phyloP scores from a whole-genome alignment of 1,140 invertebrate genomes.

The Matsumurasca onukii region DNA sequence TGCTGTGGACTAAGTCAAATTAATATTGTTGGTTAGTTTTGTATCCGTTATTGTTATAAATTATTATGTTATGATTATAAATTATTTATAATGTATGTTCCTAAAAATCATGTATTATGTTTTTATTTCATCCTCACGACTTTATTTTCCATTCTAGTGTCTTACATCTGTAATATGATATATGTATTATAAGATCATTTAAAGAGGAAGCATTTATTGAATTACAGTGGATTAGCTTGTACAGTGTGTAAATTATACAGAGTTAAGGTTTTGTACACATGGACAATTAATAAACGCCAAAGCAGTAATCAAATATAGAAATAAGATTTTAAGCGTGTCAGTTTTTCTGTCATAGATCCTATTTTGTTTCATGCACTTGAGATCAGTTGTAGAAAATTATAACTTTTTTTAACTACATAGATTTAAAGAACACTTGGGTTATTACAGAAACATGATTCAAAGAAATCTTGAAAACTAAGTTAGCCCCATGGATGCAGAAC shows the following conservation, averaged over 20 bases:
- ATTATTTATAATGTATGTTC: slow-evolving; percentile 29
- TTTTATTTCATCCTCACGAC: not conserved
- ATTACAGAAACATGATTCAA: no score
- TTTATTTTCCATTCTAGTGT: slow-evolving; percentile 12
- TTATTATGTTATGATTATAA: slow-evolving; percentile 32
- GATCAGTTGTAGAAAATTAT: no score
- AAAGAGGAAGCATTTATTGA: slow-evolving; percentile 17
- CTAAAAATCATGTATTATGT: slow-evolving; percentile 15
- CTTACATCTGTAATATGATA: slow-evolving; percentile 1
- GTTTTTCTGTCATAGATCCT: no score
- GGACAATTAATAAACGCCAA: slow-evolving; percentile 14
- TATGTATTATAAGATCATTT: not conserved
- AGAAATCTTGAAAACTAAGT: no score
- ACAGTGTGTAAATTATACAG: not conserved
- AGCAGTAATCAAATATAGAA: slow-evolving; percentile 24
- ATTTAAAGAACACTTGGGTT: no score
- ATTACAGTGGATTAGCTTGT: not conserved
- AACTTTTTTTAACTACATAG: no score
- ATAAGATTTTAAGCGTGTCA: not conserved
- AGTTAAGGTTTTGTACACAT: slow-evolving; percentile 21
- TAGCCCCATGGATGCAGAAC: no score
- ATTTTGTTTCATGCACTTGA: no score
- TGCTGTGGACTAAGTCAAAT: slow-evolving; percentile 23
- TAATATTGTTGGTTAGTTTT: slow-evolving; percentile 32
- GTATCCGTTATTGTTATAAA: slow-evolving; percentile 29